Evolutionary conservation across 2,888 invertebrate species (phyloP), one percentile per base, ranked within the genome.

Genomic region (Thereva nobilitata): DNA sequence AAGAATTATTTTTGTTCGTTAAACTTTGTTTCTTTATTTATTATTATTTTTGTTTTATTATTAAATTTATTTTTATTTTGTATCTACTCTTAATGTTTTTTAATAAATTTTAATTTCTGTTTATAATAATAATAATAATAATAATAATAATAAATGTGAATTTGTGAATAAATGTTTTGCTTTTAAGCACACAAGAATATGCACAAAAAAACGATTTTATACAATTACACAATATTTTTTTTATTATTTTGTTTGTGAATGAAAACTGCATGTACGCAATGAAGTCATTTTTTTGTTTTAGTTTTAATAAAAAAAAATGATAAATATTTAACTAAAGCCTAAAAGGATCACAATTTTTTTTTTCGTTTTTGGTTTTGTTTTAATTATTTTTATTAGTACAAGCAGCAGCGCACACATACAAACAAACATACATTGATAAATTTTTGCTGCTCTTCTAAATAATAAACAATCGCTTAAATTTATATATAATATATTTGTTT

Each of bases 91-190:
- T 55, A 55, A 45, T 52, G 41, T 41, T 57, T 59, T 57, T 50
- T 42, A 57, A 57, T 52, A 66, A 52, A 52, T 50, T 66, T 52
- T 56, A 66, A 66, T 57, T 52, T 47, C 44, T 56, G 35, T 52
- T 57, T 57, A 56, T 52, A 52, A 66, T 52, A 42, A 10, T 45
- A 52, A 42, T 42, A 52, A 54, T 44, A 50, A 64, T 54, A 53
- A 53, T 38, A 64, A 37, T 54, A 44, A n/a, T 42, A 53, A 35
- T 64, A 64, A 64, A 38, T 54, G 34, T 42, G 34, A 47, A 63
- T 41, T 64, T 54, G 45, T 64, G 34, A 12, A 34, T 42, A 41
- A 23, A 23, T 23, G 23, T 23, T 23, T 23, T 23, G 23, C 23
- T 23, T 23, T 23, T 23, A 23, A 23, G 23, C 23, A 23, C 23